A percentile compares a stretch with the other conserved stretches of the same genome.
Conservation (phyloP, 2,797 vertebrate species). For the Ammospiza maritima region DNA sequence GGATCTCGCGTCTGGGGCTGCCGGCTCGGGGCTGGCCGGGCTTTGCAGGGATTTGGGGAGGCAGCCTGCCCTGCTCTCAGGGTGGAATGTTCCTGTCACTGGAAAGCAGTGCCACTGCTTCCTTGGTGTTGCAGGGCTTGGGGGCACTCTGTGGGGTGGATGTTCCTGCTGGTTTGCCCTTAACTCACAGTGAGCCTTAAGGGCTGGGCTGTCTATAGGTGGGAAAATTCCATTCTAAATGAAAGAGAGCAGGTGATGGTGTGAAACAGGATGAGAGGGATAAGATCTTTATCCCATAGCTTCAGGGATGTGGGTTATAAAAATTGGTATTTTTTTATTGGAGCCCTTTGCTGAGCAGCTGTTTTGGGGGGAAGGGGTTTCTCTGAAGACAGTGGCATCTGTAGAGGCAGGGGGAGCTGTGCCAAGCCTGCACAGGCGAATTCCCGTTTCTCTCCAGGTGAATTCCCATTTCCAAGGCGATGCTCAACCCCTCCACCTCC, state of each 20-base stretch:
- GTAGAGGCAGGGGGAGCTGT: background rate
- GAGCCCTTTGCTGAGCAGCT: background rate
- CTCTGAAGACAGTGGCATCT: background rate
- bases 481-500: background rate
- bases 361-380: background rate
- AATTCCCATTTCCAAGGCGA: background rate
- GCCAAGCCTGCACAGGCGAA: background rate
- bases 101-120: fast-evolving
- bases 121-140: background rate
- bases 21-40: background rate
- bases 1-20: background rate
- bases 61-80: background rate
- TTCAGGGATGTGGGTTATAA: background rate
- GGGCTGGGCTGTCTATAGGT: background rate
- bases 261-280: background rate
- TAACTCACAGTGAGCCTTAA: background rate
- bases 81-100: background rate
- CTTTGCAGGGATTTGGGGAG: slow-evolving; percentile 19
- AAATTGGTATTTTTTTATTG: background rate
- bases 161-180: background rate
- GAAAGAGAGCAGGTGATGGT: background rate
- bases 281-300: background rate
- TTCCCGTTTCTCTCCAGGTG: background rate
- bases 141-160: background rate
- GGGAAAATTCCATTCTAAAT: background rate